phyloP scores from a whole-genome alignment of 2,888 invertebrate genomes.

The Sceliomorpha sp. region DNA sequence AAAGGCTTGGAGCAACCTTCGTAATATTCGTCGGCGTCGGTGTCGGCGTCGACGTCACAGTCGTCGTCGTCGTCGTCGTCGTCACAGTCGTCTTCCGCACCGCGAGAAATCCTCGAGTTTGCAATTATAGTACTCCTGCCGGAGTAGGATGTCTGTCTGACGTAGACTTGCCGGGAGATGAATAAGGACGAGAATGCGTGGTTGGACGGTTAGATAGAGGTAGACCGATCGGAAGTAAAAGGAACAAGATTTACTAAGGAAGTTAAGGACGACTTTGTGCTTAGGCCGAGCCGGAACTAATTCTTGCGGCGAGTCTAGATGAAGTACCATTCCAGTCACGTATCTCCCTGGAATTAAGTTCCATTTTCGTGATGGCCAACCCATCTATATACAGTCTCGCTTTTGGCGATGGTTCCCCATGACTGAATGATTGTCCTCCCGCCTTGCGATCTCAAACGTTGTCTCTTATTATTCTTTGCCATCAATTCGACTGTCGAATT shows the following conservation, averaged over 20 bases:
- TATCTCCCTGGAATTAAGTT: constrained; percentile 74
- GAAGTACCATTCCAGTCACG: constrained; percentile 72
- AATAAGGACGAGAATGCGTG: constrained; percentile 43
- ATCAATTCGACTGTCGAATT: too few relatives aligned
- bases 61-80: too few relatives aligned
- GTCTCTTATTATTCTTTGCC: too few relatives aligned
- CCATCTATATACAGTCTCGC: constrained; percentile 34
- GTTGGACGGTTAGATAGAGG: constrained; percentile 23
- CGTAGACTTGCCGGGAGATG: constrained; percentile 42
- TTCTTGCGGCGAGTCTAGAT: constrained; percentile 38
- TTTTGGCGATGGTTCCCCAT: constrained; percentile 38
- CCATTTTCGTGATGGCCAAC: constrained; percentile 65
- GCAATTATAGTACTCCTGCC: constrained; percentile 24
- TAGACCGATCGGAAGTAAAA: constrained; percentile 39
- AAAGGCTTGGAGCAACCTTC: constrained; percentile 9
- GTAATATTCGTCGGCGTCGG: constrained; percentile 30
- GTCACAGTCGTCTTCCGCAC: constrained; percentile 9
- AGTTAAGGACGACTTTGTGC: constrained; percentile 43
- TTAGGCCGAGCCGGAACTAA: constrained; percentile 43
- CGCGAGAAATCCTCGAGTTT: constrained; percentile 15
- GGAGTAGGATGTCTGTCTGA: constrained; percentile 19
- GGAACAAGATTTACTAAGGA: constrained; percentile 32
- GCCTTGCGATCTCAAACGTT: constrained; percentile 18
- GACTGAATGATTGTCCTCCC: constrained; percentile 25
- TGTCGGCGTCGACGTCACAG: too few relatives aligned